Base-by-base conservation (phyloP, 2,113 vertebrate species). In the Lutjanus erythropterus region DNA sequence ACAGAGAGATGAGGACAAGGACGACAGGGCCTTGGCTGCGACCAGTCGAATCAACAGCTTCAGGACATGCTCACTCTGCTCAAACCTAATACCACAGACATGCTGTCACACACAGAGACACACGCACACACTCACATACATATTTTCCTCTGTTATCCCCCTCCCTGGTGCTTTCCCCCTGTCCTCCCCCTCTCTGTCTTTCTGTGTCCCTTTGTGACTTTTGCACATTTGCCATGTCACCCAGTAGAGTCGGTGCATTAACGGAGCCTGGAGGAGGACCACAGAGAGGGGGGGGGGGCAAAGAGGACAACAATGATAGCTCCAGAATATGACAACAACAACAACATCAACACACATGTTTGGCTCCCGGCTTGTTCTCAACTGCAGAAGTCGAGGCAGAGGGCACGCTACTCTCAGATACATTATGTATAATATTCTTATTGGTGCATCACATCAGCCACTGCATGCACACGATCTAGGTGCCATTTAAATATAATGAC, bases 11-110 rank as follows among this genome's bases (percentile, higher is more conserved):
- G 75, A 87, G 79, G 81, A 89, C 83, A 79, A 91, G 88, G 88
- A 42, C 74, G 27, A 87, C 65, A 60, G 78, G 75, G 71, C 72
- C 84, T 88, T 86, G 64, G 27, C 78, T 75, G 66, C 0, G 2
- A 86, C 80, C 80, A 80, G 81, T 83, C 81, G 72, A 87, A 87
- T 86, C 86, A 91, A 88, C 82, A 80, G 84, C 80, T 81, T 78
- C 74, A 90, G 85, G 83, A 86, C 83, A 80, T 19, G 53, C 56
- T 88, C 14, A 4, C 76, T 86, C 76, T 71, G 66, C 73, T 89
- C 83, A 84, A 71, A 71, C 80, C 35, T 86, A 84, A 87, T 84
- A 65, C 74, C 88, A 83, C 58, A 75, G 71, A 87, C 80, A 84
- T 83, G 67, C 72, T 82, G 80, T 78, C 80, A 55, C 71, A 71